Evolutionary conservation across 2,888 invertebrate species (phyloP), one percentile per base, ranked within the genome.

Genomic region (Acrobasis consociella): DNA sequence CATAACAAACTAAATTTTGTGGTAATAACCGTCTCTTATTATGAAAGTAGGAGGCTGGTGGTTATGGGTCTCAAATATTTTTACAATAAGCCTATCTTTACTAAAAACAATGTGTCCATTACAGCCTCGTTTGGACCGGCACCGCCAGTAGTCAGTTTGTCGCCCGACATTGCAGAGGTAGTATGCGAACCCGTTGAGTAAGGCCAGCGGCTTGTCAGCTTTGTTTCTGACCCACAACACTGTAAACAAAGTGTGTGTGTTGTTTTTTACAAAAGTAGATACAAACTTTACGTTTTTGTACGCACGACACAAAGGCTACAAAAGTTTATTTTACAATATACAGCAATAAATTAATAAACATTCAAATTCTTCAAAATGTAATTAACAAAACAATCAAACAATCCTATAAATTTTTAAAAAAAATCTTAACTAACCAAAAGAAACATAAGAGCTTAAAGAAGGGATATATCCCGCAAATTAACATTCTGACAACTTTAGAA

Each of bases 121-220:
- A 49, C 58, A 58, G 8, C 49, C n/a, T 3, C 22, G 13, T 5
- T 46, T 49, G 15, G 49, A 31, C n/a, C 49, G 31, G 31, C 58
- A 58, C 2, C 58, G 22, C 58, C 58, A 58, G 22, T 55, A 55
- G 38, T 55, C 53, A 1, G 53, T 55, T 15, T 2, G 7, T 13
- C 31, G 31, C 10, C 52, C 52, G 5, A 52, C n/a, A 37, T 52
- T 52, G 31, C 52, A 5, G 13, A 52, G 52, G 31, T 58, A 59
- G 38, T 50, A 59, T 37, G 59, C 11, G 15, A 49, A 59, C 11
- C 50, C 59, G 50, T 59, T 50, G 10, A 59, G 31, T 31, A 59
- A 37, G 0, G 59, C 59, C 15, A 59, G 16, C 0, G 31, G 31
- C 13, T 49, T 59, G 15, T 37, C 38, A 7, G 22, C 37, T 38